Percentiles rank a stretch among this genome's conserved stretches.
Evolutionary conservation across 2,797 vertebrate species (phyloP).

Genomic region (Salmo trutta): DNA sequence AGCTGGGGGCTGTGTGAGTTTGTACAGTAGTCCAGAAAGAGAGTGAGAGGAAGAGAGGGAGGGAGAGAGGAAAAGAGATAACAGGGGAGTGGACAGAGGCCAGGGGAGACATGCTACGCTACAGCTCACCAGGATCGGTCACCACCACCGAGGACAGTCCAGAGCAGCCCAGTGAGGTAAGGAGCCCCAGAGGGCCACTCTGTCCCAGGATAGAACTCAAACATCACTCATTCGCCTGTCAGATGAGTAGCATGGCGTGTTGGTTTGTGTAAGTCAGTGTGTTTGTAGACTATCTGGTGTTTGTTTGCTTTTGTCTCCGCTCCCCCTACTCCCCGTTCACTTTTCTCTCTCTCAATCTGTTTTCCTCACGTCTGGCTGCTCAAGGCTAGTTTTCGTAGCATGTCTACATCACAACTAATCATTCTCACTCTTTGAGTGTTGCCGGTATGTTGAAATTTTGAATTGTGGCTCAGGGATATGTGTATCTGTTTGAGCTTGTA

Average conservation of each 20-base stretch:
- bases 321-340: background rate
- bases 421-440: slow-evolving; percentile 15
- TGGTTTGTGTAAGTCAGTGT: background rate
- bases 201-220: slow-evolving; percentile 5
- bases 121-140: slow-evolving; percentile 60
- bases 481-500: slow-evolving; percentile 52
- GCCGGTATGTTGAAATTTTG: slow-evolving; percentile 15
- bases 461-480: slow-evolving; percentile 43
- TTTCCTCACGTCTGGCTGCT: slow-evolving; percentile 25
- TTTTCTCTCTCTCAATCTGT: background rate
- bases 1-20: slow-evolving; percentile 55
- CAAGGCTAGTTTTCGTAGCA: slow-evolving; percentile 18
- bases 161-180: slow-evolving; percentile 70
- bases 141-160: slow-evolving; percentile 65
- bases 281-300: background rate
- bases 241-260: slow-evolving; percentile 1
- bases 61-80: slow-evolving; percentile 52
- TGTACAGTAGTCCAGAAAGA: slow-evolving; percentile 70
- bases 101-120: slow-evolving; percentile 74
- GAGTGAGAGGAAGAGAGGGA: slow-evolving; percentile 63
- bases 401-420: slow-evolving; percentile 28
- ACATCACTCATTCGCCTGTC: background rate
- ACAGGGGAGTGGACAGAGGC: slow-evolving; percentile 51
- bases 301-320: slow-evolving; percentile 5
- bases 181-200: slow-evolving; percentile 33